Percentiles rank a stretch among this genome's conserved stretches.
phyloP scores from a whole-genome alignment of 2,113 vertebrate genomes.

The Protomyctophum bolini region DNA sequence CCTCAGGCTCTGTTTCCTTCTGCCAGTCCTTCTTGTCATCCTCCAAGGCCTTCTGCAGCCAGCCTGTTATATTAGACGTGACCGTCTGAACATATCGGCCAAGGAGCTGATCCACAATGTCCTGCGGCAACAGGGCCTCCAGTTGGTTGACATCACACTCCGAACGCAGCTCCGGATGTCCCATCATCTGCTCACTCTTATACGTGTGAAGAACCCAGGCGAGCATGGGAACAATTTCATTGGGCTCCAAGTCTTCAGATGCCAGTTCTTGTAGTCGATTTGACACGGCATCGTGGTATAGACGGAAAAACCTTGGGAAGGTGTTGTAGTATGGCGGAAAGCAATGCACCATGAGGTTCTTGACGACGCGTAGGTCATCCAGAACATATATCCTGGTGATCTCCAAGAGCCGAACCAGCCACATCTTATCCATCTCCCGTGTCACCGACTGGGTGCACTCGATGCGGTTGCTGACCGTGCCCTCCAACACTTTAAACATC shows the following conservation, averaged over 20 bases:
- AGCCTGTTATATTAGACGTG: constrained; percentile 97
- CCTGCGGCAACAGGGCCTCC: constrained; percentile 84
- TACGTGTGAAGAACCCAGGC: constrained; percentile 97
- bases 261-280: constrained; percentile 89
- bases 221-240: constrained; percentile 93
- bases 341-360: constrained; percentile 92
- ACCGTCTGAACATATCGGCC: constrained; percentile 92
- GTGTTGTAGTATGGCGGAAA: constrained; percentile 94
- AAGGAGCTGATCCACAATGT: constrained; percentile 88
- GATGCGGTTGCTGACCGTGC: constrained; percentile 89
- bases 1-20: constrained; percentile 93
- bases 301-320: constrained; percentile 83
- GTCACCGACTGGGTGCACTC: constrained; percentile 94
- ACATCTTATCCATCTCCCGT: constrained; percentile 95
- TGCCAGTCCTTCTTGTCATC: constrained; percentile 98
- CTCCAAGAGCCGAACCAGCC: constrained; percentile 95
- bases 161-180: constrained; percentile 85
- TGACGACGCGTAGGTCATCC: constrained; percentile 90
- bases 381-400: constrained; percentile 92
- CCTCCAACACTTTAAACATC: constrained; percentile 90
- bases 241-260: constrained; percentile 91
- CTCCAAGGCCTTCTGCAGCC: constrained; percentile 95
- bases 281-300: constrained; percentile 90
- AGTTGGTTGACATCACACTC: constrained; percentile 88
- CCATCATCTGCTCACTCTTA: constrained; percentile 94